Conservation (phyloP, 2,888 invertebrate species). For the Cryptus armator region DNA sequence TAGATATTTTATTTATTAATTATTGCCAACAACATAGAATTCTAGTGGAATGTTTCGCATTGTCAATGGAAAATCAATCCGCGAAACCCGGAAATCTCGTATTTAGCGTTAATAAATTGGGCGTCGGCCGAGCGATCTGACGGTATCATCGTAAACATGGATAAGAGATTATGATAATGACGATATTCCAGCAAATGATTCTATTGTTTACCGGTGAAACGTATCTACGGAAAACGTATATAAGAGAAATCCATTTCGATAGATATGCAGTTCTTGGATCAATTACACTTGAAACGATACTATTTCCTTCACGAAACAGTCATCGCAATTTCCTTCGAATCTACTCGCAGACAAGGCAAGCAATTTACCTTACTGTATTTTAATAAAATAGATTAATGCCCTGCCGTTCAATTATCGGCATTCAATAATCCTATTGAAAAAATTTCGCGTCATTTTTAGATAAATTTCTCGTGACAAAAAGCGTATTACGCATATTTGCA, state of each 20-base stretch:
- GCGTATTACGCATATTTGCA: too few relatives aligned
- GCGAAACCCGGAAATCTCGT: conserved; percentile 51
- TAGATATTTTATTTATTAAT: conserved; percentile 1
- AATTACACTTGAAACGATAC: conserved; percentile 4
- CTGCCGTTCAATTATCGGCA: too few relatives aligned
- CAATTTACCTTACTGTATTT: not conserved
- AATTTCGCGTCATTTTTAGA: too few relatives aligned
- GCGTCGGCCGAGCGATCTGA: conserved; percentile 36
- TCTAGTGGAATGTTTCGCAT: not conserved
- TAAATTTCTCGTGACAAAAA: too few relatives aligned
- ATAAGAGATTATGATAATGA: conserved; percentile 66
- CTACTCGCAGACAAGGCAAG: conserved; percentile 7
- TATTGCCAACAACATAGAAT: not conserved
- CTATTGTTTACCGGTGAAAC: conserved; percentile 39
- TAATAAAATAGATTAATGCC: too few relatives aligned
- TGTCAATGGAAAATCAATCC: not conserved
- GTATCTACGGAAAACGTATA: conserved; percentile 42
- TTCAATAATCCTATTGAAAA: too few relatives aligned
- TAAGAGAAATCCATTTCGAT: conserved; percentile 33
- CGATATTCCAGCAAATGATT: conserved; percentile 33
- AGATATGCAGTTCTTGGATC: conserved; percentile 34
- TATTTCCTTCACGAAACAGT: not conserved
- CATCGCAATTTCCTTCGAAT: not conserved
- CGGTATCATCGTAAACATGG: conserved; percentile 49
- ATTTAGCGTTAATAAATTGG: conserved; percentile 56